These are phyloP conservation scores for Okapia johnstoni DNA, from an alignment of 2,113 vertebrate genomes.

Conservation along the genomic window DNA sequence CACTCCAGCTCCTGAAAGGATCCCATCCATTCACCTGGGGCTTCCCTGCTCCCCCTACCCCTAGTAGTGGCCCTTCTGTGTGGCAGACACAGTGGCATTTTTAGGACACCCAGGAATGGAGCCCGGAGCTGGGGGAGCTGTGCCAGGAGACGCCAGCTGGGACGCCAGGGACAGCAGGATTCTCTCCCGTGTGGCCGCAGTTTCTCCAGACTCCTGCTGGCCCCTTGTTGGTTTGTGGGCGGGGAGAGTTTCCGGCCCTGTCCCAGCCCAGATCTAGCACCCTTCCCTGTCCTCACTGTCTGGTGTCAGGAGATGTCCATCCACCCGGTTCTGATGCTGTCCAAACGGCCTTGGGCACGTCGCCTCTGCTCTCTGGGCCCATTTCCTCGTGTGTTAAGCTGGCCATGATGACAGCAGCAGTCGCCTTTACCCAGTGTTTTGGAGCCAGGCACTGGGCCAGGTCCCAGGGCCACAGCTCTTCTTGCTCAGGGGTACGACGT, in stretches of 20 bases:
- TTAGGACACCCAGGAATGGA: not conserved
- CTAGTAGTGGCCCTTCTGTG: not conserved
- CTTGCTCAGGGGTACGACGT: fast-evolving
- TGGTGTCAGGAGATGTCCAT: not conserved
- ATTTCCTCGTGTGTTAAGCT: not conserved
- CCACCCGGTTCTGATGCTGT: not conserved
- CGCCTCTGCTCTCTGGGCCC: too few relatives aligned
- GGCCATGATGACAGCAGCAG: fast-evolving
- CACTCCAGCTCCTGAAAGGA: not conserved
- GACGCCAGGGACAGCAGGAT: fast-evolving
- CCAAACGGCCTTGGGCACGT: not conserved
- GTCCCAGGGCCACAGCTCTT: not conserved
- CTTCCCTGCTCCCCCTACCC: too few relatives aligned
- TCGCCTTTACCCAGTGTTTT: fast-evolving
- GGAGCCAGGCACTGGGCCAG: fast-evolving
- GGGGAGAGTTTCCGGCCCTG: not conserved
- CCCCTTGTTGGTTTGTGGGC: not conserved
- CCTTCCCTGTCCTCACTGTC: not conserved
- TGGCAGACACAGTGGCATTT: not conserved
- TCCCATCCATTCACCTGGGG: not conserved
- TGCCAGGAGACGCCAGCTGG: not conserved
- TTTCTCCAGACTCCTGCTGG: not conserved
- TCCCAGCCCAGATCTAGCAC: not conserved
- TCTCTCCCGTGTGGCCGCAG: fast-evolving
- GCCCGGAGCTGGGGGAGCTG: fast-evolving